Percentiles rank a stretch among this genome's conserved stretches.
Conservation (phyloP, 2,888 invertebrate genomes). For the Cheilosia variabilis region DNA sequence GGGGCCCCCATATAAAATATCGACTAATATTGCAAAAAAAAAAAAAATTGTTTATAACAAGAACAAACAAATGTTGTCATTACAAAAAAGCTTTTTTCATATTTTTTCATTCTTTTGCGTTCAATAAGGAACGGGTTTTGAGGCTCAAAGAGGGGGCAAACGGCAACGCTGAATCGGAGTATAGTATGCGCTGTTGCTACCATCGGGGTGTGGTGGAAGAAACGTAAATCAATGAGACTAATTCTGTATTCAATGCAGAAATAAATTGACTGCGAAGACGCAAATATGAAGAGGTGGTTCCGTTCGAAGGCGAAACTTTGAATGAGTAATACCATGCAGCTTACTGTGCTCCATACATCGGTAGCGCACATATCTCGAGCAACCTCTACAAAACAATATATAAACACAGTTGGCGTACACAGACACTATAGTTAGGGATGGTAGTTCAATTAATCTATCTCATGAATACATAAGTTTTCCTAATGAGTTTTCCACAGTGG, state of each 20-base stretch:
- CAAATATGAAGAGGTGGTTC: background rate
- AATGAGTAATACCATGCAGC: slow-evolving; percentile 47
- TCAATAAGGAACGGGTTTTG: no score
- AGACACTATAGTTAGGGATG: slow-evolving; percentile 8
- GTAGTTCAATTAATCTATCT: slow-evolving; percentile 63
- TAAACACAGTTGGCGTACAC: background rate
- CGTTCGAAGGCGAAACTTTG: slow-evolving; percentile 9
- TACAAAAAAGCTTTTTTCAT: no score
- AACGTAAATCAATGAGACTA: slow-evolving; percentile 62
- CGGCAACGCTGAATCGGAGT: background rate
- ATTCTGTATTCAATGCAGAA: slow-evolving; percentile 68
- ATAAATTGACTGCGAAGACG: slow-evolving; percentile 51
- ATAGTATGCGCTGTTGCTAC: background rate
- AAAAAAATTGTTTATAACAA: no score
- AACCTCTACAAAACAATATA: slow-evolving; percentile 1
- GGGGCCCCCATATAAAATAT: no score
- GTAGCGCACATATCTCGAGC: background rate
- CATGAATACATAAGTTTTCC: slow-evolving; percentile 71
- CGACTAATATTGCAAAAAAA: no score
- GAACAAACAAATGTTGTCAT: no score
- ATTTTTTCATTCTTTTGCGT: no score
- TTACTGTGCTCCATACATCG: background rate
- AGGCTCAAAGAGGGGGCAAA: no score
- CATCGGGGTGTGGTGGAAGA: background rate
- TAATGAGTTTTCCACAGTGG: slow-evolving; percentile 68